Conservation (phyloP, 2,888 invertebrate species). For the Lypha dubia region DNA sequence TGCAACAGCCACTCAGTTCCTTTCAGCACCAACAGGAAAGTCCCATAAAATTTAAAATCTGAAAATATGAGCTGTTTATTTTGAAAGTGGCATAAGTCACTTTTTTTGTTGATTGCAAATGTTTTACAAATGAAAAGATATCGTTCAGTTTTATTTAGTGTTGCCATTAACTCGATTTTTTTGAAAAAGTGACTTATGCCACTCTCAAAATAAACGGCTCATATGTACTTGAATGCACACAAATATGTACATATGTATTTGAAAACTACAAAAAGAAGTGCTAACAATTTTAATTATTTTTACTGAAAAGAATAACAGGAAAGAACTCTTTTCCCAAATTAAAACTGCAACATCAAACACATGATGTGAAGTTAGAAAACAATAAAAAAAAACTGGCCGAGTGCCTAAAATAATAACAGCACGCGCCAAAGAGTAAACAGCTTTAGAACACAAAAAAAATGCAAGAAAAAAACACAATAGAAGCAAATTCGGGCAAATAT, state of each 20-base stretch:
- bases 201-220: too few species aligned
- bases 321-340: slow-evolving; percentile 40
- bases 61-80: too few species aligned
- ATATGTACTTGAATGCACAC: neutral
- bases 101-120: too few species aligned
- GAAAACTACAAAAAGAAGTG: slow-evolving; percentile 33
- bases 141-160: too few species aligned
- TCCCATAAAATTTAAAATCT: slow-evolving; percentile 17
- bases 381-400: slow-evolving; percentile 29
- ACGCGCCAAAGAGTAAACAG: slow-evolving; percentile 70
- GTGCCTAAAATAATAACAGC: slow-evolving; percentile 58
- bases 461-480: slow-evolving; percentile 41
- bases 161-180: too few species aligned
- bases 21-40: slow-evolving; percentile 14
- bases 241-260: too few species aligned
- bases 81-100: too few species aligned
- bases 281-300: slow-evolving; percentile 39
- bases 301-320: slow-evolving; percentile 29
- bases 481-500: slow-evolving; percentile 22
- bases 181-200: too few species aligned
- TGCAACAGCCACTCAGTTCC: slow-evolving; percentile 54
- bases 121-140: too few species aligned
- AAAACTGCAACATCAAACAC: slow-evolving; percentile 41
- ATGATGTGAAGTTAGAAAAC: slow-evolving; percentile 19
- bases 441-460: slow-evolving; percentile 47